phyloP scores from a whole-genome alignment of 1,140 invertebrate species.

The Listronotus oregonensis region DNA sequence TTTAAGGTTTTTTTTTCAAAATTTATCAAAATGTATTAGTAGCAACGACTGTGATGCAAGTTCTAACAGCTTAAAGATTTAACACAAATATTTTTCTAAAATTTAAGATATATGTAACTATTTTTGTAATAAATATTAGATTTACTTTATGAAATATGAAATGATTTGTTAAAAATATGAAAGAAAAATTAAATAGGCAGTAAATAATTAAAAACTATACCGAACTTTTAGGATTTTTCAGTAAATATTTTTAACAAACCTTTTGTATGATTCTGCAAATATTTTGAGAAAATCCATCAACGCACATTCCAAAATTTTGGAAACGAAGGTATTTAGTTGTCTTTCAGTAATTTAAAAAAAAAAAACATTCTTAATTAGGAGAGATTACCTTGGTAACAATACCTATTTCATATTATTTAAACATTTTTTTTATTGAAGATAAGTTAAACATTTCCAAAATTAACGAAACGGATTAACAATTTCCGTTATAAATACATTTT shows the following conservation, averaged over 20 bases:
- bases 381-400: neutral
- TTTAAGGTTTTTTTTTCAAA: too few species aligned
- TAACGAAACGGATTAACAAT: too few species aligned
- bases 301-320: constrained; percentile 34
- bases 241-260: too few species aligned
- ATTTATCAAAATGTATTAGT: constrained; percentile 19
- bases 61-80: constrained; percentile 22
- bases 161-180: neutral
- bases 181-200: too few species aligned
- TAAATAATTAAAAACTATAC: too few species aligned
- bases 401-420: too few species aligned
- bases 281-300: constrained; percentile 23
- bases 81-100: constrained; percentile 5
- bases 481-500: too few species aligned
- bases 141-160: constrained; percentile 4
- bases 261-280: neutral
- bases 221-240: too few species aligned
- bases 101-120: neutral
- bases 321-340: constrained; percentile 18
- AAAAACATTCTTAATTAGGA: constrained; percentile 1
- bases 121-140: constrained; percentile 1
- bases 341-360: constrained; percentile 29
- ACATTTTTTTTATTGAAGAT: too few species aligned
- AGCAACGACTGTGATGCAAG: constrained; percentile 34
- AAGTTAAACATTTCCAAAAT: too few species aligned